phyloP scores from a whole-genome alignment of 1,140 invertebrate species.

The Sipha flava region DNA sequence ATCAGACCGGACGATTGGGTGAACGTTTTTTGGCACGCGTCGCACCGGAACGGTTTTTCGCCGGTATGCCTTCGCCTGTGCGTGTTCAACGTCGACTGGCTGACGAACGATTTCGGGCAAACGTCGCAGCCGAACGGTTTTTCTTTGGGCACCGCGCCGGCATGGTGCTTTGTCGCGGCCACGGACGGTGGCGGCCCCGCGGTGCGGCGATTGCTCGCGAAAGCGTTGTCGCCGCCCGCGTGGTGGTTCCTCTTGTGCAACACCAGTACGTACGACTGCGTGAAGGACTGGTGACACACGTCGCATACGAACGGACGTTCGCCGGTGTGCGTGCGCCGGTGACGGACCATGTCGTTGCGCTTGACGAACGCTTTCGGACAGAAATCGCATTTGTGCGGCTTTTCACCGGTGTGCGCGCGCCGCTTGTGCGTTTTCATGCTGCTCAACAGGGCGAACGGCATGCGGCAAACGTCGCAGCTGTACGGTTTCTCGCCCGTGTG shows the following conservation, averaged over 20 bases:
- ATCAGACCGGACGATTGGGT: constrained; percentile 50
- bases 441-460: constrained; percentile 58
- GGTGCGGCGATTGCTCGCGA: too few relatives aligned
- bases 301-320: constrained; percentile 39
- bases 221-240: neutral
- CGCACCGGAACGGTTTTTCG: constrained; percentile 36
- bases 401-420: constrained; percentile 59
- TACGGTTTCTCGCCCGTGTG: constrained; percentile 62
- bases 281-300: constrained; percentile 36
- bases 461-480: constrained; percentile 58
- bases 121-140: constrained; percentile 44
- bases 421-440: constrained; percentile 60
- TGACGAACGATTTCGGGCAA: constrained; percentile 53
- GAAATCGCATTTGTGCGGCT: constrained; percentile 55
- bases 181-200: too few relatives aligned
- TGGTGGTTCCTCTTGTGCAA: constrained; percentile 38
- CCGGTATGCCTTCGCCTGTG: constrained; percentile 36
- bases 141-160: constrained; percentile 42
- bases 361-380: constrained; percentile 60
- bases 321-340: constrained; percentile 38
- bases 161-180: too few relatives aligned
- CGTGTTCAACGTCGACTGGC: constrained; percentile 55
- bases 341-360: constrained; percentile 34
- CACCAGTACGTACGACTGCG: constrained; percentile 35
- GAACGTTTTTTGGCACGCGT: constrained; percentile 53